phyloP scores from a whole-genome alignment of 2,888 invertebrate genomes.

The Protodeltote pygarga region DNA sequence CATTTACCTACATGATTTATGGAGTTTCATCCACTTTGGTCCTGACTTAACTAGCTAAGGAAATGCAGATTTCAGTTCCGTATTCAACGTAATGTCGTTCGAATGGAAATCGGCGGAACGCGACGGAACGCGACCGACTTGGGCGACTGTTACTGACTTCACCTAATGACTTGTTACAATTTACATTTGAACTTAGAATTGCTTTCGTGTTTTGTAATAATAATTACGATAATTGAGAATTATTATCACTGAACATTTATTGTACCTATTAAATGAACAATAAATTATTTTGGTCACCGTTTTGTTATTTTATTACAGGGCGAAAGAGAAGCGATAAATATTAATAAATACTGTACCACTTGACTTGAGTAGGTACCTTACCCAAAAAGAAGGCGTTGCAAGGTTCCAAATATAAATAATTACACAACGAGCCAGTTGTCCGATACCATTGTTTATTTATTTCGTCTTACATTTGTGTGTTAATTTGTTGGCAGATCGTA shows the following conservation, averaged over 20 bases:
- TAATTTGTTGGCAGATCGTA: slow-evolving; percentile 34
- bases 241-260: too few species aligned
- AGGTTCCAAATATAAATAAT: slow-evolving; percentile 8
- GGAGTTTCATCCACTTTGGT: slow-evolving; percentile 43
- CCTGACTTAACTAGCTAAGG: slow-evolving; percentile 49
- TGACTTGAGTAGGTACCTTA: too few species aligned
- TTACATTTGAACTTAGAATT: neutral
- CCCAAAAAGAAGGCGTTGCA: neutral
- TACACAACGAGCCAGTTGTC: slow-evolving; percentile 3
- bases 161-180: slow-evolving; percentile 5
- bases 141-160: slow-evolving; percentile 1
- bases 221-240: too few species aligned
- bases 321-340: too few species aligned
- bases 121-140: slow-evolving; percentile 2
- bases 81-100: slow-evolving; percentile 34
- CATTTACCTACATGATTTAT: slow-evolving; percentile 54
- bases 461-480: slow-evolving; percentile 21
- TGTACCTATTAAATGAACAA: too few species aligned
- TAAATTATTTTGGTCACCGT: too few species aligned
- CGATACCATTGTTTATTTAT: slow-evolving; percentile 16
- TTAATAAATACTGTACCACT: too few species aligned
- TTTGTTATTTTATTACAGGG: too few species aligned
- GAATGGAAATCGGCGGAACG: slow-evolving; percentile 40
- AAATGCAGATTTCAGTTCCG: slow-evolving; percentile 44
- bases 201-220: too few species aligned